Evolutionary conservation across 1,140 invertebrate genomes (phyloP).

Genomic region (Orchestia grillus): DNA sequence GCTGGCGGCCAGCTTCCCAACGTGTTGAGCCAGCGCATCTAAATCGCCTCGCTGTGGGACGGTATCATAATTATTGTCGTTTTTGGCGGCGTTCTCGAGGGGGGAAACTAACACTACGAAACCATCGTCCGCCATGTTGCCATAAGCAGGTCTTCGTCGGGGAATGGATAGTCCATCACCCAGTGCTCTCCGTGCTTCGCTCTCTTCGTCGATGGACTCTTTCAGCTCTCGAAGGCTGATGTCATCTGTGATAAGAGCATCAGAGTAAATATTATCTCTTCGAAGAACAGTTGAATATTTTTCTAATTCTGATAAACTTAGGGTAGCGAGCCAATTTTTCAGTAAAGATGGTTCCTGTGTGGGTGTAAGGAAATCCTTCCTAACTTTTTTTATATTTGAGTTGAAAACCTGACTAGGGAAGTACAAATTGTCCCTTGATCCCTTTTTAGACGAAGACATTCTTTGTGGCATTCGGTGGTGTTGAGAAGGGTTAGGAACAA

Average conservation of each 20-base stretch:
- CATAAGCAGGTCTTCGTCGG: neutral
- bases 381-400: neutral
- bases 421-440: neutral
- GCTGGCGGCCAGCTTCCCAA: slow-evolving; percentile 8
- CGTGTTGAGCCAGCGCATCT: slow-evolving; percentile 20
- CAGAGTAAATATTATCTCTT: neutral
- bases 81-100: neutral
- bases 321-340: neutral
- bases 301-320: slow-evolving; percentile 14
- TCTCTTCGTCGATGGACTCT: slow-evolving; percentile 25
- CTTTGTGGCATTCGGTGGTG: neutral
- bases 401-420: neutral
- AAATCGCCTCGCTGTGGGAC: neutral
- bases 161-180: slow-evolving; percentile 9
- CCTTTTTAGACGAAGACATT: neutral
- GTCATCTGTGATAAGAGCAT: slow-evolving; percentile 48
- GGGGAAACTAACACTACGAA: slow-evolving; percentile 42
- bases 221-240: slow-evolving; percentile 34
- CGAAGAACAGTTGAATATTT: neutral
- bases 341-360: neutral
- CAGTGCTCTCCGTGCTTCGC: neutral
- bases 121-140: slow-evolving; percentile 14
- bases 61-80: neutral
- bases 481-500: neutral
- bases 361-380: neutral